Base-by-base conservation (phyloP, 2,113 vertebrate species). In the Eptesicus fuscus region DNA sequence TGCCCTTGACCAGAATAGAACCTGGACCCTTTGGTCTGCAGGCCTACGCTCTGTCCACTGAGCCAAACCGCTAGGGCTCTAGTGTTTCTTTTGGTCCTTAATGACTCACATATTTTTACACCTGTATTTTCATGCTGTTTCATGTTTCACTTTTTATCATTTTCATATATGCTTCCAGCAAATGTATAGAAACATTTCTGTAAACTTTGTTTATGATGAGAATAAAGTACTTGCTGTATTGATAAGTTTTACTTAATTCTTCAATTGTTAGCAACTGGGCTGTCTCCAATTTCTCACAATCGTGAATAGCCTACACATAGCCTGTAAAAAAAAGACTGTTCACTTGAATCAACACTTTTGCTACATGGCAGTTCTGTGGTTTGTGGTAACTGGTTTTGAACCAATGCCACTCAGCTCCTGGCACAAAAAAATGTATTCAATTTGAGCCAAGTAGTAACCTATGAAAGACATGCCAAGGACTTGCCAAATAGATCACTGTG, bases 401-500 rank as follows among this genome's bases (percentile, higher is more conserved):
- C 63, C 53, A 94, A 32, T 51, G 49, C 22, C 44, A 18, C 44
- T 83, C 13, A 79, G 65, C 44, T 94, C 47, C 71, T 90, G 51
- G 59, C 49, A 96, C n/a, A 96, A 90, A 92, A 89, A 79, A 25
- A 95, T 44, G 40, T 40, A 44, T 88, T 94, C 89, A 95, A 9
- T 44, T 2, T 67, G 51, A 91, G 79, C 69, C 79, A 91, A 79
- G 32, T 16, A 67, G 91, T 76, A 94, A 95, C 49, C 42, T 83
- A 56, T 32, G 14, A 90, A 73, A 94, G 77, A 56, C 23, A 86
- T 25, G 16, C 79, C 23, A 59, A 80, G 65, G 32, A 65, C 51
- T 63, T 87, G 47, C 25, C 67, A 83, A 76, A 79, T 1, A 82
- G 49, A 94, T 47, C 69, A 17, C 25, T 90, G 17, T 78, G 77